These are phyloP conservation scores for Macropodus opercularis DNA, from an alignment of 2,797 vertebrate species.

Conservation along the genomic window DNA sequence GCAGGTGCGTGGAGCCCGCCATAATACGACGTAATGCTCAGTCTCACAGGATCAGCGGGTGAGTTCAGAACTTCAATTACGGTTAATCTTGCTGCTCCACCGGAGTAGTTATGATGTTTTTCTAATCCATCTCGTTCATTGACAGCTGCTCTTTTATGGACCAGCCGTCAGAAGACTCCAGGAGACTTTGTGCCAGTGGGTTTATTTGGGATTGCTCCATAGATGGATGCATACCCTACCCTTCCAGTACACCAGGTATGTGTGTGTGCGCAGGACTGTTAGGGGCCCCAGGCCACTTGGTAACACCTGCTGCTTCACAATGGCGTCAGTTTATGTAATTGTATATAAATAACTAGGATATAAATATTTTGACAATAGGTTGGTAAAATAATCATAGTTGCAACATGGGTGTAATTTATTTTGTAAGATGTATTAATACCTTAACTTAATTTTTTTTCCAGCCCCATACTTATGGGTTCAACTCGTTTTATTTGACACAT, in stretches of 20 bases:
- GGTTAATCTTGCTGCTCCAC: neutral
- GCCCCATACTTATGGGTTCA: no score
- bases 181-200: slow-evolving; percentile 87
- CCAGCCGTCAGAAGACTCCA: slow-evolving; percentile 78
- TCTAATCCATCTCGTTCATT: slow-evolving; percentile 14
- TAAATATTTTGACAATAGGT: no score
- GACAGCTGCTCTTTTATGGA: slow-evolving; percentile 73
- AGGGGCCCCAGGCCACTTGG: neutral
- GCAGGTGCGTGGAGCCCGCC: slow-evolving; percentile 87
- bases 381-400: no score
- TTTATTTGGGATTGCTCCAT: slow-evolving; percentile 91
- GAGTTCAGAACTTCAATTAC: slow-evolving; percentile 36
- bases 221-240: slow-evolving; percentile 89
- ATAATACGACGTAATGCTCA: slow-evolving; percentile 84
- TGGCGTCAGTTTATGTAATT: no score
- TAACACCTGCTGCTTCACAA: no score
- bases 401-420: no score
- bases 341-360: no score
- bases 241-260: slow-evolving; percentile 69
- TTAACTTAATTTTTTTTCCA: no score
- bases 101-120: neutral
- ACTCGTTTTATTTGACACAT: no score
- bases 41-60: slow-evolving; percentile 73
- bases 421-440: no score
- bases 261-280: neutral